Evolutionary conservation across 2,888 invertebrate genomes (phyloP).

Genomic region (Hypomecis atomaria): DNA sequence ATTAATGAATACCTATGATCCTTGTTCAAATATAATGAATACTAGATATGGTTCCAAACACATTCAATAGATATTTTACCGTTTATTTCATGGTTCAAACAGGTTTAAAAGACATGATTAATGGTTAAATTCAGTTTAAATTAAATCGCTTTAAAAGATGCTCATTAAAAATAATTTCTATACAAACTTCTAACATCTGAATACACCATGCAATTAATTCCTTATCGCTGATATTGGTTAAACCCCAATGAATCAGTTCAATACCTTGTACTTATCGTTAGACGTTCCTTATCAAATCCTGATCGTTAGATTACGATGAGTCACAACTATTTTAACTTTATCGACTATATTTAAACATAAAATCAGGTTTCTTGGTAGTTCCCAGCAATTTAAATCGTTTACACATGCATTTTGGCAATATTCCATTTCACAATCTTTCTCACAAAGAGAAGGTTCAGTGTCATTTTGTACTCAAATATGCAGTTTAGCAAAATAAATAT

Average conservation of each 20-base stretch:
- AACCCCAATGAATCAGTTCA: conserved; percentile 28
- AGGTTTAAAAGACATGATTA: no score
- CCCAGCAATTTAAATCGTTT: not conserved
- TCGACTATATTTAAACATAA: not conserved
- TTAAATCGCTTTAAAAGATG: no score
- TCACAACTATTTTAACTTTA: conserved; percentile 3
- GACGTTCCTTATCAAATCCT: conserved; percentile 19
- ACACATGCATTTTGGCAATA: conserved; percentile 8
- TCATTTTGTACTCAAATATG: not conserved
- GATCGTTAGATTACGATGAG: conserved; percentile 22
- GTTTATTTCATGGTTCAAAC: no score
- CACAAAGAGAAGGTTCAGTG: not conserved
- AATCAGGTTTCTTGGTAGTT: conserved; percentile 1
- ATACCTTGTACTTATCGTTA: conserved; percentile 22
- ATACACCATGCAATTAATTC: not conserved
- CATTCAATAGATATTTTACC: no score
- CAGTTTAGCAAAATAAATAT: not conserved
- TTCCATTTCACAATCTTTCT: conserved; percentile 8
- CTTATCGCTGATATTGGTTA: conserved; percentile 20
- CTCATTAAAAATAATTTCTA: no score
- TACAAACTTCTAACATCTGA: no score
- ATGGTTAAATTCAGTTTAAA: no score
- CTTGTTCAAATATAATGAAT: no score
- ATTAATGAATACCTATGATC: no score
- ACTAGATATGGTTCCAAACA: no score